These are phyloP conservation scores for Pedionomus torquatus DNA, from an alignment of 2,113 vertebrate species.

Conservation along the genomic window DNA sequence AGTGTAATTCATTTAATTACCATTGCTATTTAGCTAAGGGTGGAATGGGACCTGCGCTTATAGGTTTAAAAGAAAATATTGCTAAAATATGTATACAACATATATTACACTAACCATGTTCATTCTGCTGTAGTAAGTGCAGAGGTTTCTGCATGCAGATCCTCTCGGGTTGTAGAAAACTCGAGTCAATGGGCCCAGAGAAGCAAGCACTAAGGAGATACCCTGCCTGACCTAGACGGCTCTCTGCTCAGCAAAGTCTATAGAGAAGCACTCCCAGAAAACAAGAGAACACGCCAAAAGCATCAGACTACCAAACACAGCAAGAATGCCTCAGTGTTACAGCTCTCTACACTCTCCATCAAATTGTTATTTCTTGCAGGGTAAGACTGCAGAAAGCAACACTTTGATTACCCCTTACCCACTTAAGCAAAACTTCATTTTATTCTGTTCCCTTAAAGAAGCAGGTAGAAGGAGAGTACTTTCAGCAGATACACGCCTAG, in stretches of 20 bases:
- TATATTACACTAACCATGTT: not conserved
- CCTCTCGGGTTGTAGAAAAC: not conserved
- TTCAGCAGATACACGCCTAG: not conserved
- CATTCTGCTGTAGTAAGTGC: not conserved
- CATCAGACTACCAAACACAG: not conserved
- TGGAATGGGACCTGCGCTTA: not conserved
- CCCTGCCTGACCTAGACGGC: not conserved
- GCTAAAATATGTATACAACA: not conserved
- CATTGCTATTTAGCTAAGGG: not conserved
- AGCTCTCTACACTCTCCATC: not conserved
- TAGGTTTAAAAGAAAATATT: not conserved
- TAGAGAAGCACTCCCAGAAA: not conserved
- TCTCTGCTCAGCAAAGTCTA: not conserved
- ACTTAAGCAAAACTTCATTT: not conserved
- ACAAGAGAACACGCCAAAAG: not conserved
- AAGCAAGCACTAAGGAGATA: not conserved
- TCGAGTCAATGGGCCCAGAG: not conserved
- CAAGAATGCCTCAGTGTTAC: rapidly evolving
- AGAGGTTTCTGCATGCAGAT: not conserved
- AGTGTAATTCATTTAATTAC: not conserved
- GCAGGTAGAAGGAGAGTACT: not conserved
- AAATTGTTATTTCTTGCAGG: not conserved
- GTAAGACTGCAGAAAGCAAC: rapidly evolving
- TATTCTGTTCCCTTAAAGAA: not conserved
- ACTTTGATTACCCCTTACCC: not conserved